These are phyloP conservation scores for Cygnus olor DNA, from an alignment of 2,797 vertebrate genomes.

Conservation along the genomic window DNA sequence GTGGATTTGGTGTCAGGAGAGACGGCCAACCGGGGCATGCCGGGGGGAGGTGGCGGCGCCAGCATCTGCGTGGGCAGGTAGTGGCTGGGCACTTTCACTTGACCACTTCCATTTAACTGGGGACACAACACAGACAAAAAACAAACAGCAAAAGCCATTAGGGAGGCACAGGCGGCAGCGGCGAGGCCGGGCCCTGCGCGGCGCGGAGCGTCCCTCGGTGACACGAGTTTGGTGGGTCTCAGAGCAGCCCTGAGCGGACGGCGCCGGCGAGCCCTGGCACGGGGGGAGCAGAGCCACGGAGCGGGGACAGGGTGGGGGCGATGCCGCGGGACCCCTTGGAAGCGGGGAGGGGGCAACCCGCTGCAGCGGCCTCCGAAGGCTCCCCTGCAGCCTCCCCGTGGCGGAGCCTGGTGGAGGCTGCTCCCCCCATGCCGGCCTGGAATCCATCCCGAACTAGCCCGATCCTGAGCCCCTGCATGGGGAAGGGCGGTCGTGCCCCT, in stretches of 20 bases:
- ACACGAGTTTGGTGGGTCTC: conserved; percentile 66
- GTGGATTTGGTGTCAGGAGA: conserved; percentile 90
- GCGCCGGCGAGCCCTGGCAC: background rate
- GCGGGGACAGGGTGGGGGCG: background rate
- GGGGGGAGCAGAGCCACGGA: background rate
- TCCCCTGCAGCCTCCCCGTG: fast-evolving
- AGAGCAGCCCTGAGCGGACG: conserved; percentile 36
- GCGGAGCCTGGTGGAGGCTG: fast-evolving
- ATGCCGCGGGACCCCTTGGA: no score
- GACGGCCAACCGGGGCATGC: conserved; percentile 86
- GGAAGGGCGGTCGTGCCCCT: fast-evolving
- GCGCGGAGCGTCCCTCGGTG: background rate
- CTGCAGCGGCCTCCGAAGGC: background rate
- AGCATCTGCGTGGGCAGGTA: conserved; percentile 95
- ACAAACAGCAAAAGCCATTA: conserved; percentile 73
- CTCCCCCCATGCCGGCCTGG: background rate
- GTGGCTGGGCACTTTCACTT: conserved; percentile 92
- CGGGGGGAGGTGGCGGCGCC: conserved; percentile 86
- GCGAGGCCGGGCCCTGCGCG: background rate
- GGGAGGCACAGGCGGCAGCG: conserved; percentile 39
- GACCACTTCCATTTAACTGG: conserved; percentile 94
- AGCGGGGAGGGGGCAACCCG: background rate
- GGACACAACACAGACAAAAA: conserved; percentile 77
- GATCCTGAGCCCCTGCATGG: fast-evolving
- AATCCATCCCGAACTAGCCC: fast-evolving